These are phyloP conservation scores for Protosalanx chinensis DNA, from an alignment of 2,797 vertebrate genomes.

Conservation along the genomic window DNA sequence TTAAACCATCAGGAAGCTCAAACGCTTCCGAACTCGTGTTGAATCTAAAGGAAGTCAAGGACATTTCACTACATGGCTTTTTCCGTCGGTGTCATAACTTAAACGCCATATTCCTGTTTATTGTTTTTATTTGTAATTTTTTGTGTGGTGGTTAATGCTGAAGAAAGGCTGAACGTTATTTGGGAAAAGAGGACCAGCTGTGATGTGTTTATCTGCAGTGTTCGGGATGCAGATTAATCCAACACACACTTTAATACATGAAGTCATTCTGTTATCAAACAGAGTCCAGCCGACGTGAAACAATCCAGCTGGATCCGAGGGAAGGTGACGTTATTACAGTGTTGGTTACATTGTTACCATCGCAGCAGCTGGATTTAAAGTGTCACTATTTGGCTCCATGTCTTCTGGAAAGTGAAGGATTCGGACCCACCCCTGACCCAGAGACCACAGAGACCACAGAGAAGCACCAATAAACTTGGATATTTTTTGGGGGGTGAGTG, in stretches of 20 bases:
- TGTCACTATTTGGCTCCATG: constrained; percentile 12
- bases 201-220: constrained; percentile 9
- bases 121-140: background rate
- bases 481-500: constrained; percentile 17
- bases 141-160: constrained; percentile 18
- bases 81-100: constrained; percentile 47
- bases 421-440: constrained; percentile 12
- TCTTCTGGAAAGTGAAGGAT: constrained; percentile 23
- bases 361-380: constrained; percentile 21
- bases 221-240: constrained; percentile 43
- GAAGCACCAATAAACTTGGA: constrained; percentile 45
- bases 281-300: constrained; percentile 41
- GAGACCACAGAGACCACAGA: constrained; percentile 14
- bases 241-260: constrained; percentile 33
- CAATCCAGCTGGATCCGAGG: constrained; percentile 41
- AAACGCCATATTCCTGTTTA: constrained; percentile 23
- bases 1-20: constrained; percentile 31
- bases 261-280: constrained; percentile 35
- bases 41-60: constrained; percentile 57
- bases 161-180: constrained; percentile 35
- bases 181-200: constrained; percentile 50
- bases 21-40: constrained; percentile 28
- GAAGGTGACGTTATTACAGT: background rate
- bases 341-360: constrained; percentile 40
- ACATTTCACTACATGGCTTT: constrained; percentile 62